These are phyloP conservation scores for Mycetomoellerius zeteki DNA, from an alignment of 1,140 invertebrate species.

Conservation along the genomic window DNA sequence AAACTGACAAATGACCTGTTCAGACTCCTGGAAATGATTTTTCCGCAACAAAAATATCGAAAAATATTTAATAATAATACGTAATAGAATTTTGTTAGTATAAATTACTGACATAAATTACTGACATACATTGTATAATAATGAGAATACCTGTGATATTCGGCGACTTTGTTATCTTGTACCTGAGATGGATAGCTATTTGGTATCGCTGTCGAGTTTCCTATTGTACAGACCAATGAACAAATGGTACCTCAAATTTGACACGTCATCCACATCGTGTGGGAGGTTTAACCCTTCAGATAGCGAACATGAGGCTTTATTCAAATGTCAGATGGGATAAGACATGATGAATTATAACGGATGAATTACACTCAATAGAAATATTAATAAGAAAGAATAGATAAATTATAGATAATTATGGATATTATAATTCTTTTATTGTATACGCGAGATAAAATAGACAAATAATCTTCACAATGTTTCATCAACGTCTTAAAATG, in stretches of 20 bases:
- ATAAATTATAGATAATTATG: not conserved
- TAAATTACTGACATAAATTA: no score
- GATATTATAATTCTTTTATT: not conserved
- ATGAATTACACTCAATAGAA: constrained; percentile 1
- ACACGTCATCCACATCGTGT: constrained; percentile 1
- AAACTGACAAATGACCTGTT: not conserved
- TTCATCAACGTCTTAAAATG: not conserved
- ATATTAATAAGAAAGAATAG: not conserved
- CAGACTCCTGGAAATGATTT: not conserved
- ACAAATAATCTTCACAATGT: not conserved
- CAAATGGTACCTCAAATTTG: constrained; percentile 27
- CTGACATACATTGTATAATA: not conserved
- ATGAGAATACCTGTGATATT: not conserved
- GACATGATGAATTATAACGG: not conserved
- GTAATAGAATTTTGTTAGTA: not conserved
- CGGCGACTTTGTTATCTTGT: not conserved
- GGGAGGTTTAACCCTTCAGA: not conserved
- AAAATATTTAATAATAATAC: not conserved
- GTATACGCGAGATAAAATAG: not conserved
- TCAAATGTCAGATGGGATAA: not conserved
- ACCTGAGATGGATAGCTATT: not conserved
- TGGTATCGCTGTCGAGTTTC: not conserved
- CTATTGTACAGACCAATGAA: not conserved
- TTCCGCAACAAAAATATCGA: not conserved
- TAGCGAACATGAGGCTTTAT: not conserved